These are phyloP conservation scores for Heliconius sara DNA, from an alignment of 2,888 invertebrate genomes.

Conservation along the genomic window DNA sequence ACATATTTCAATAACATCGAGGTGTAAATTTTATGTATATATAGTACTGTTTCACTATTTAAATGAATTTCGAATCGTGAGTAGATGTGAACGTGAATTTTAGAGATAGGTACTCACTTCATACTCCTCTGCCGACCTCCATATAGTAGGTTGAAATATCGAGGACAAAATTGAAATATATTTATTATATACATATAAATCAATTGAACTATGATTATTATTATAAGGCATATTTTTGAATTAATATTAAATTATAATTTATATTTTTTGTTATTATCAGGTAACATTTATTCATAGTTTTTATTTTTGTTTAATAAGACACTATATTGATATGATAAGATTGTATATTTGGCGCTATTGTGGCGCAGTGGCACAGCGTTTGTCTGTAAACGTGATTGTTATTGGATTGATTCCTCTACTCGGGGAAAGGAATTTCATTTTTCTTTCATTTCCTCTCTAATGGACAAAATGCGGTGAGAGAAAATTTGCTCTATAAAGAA, in stretches of 20 bases:
- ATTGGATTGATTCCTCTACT: too few relatives aligned
- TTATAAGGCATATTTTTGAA: not conserved
- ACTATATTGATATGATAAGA: too few relatives aligned
- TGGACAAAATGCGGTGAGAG: too few relatives aligned
- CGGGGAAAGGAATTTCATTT: too few relatives aligned
- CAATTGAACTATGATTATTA: not conserved
- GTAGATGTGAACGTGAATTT: not conserved
- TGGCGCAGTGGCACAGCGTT: too few relatives aligned
- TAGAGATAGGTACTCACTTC: not conserved
- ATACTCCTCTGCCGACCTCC: not conserved
- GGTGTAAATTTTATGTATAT: not conserved
- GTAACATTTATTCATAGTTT: not conserved
- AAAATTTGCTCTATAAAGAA: too few relatives aligned
- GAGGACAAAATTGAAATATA: constrained; percentile 3
- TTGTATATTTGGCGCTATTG: too few relatives aligned
- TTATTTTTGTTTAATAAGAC: not conserved
- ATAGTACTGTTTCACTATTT: not conserved
- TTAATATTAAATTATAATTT: not conserved
- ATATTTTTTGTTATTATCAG: too few relatives aligned
- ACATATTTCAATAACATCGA: too few relatives aligned
- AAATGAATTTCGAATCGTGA: not conserved
- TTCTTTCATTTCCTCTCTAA: too few relatives aligned
- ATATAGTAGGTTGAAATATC: constrained; percentile 9
- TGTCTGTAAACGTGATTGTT: too few relatives aligned
- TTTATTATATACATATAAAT: not conserved